Evolutionary conservation across 2,797 vertebrate genomes (phyloP).

Genomic region (Chelonia mydas): DNA sequence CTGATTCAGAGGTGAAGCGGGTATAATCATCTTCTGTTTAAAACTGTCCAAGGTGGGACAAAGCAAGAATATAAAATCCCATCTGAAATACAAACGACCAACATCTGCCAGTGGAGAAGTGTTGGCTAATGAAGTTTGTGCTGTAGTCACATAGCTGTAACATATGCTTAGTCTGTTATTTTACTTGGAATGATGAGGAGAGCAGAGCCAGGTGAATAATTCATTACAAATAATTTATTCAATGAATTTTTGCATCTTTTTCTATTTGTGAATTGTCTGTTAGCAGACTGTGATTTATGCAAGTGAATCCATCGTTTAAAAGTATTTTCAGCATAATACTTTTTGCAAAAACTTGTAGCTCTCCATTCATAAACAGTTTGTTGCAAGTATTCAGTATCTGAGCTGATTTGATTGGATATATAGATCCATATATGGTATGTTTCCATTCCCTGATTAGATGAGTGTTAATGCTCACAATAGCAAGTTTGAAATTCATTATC

Average conservation of each 20-base stretch:
- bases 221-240: background rate
- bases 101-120: background rate
- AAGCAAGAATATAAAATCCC: background rate
- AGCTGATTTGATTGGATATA: background rate
- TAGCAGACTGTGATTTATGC: background rate
- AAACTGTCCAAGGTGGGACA: fast-evolving
- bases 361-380: background rate
- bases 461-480: background rate
- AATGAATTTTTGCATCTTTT: background rate
- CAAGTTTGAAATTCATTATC: background rate
- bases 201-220: background rate
- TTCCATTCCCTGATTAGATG: background rate
- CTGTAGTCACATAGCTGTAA: background rate
- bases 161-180: background rate
- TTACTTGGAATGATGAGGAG: background rate
- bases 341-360: background rate
- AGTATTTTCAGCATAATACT: background rate
- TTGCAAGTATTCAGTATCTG: background rate
- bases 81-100: background rate
- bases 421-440: background rate
- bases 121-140: background rate
- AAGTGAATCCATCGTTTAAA: background rate
- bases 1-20: background rate
- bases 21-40: background rate
- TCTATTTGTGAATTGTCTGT: background rate